Evolutionary conservation across 2,113 vertebrate species (phyloP).

Genomic region (Etheostoma cragini): DNA sequence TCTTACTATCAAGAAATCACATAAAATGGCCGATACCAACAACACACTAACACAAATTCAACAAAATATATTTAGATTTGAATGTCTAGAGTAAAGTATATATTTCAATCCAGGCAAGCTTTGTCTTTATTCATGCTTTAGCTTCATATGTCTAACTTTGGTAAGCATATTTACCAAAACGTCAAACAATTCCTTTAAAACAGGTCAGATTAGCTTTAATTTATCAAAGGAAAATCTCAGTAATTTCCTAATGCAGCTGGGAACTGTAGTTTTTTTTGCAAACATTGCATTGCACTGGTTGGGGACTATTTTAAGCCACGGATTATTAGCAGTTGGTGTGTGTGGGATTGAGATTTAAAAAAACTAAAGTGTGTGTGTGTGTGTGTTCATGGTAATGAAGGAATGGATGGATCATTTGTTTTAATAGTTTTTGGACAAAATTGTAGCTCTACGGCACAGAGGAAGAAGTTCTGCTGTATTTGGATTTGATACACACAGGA

Average conservation of each 20-base stretch:
- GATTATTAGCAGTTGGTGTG: neutral
- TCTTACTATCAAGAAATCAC: constrained; percentile 17
- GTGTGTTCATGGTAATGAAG: neutral
- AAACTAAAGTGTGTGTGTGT: neutral
- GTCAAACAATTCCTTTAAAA: neutral
- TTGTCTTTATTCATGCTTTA: neutral
- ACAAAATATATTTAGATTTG: no score
- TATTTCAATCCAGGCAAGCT: no score
- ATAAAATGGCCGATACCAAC: constrained; percentile 14
- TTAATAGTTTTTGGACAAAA: neutral
- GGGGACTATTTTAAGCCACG: neutral
- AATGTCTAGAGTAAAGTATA: no score
- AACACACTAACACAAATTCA: neutral
- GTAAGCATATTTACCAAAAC: neutral
- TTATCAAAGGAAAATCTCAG: neutral
- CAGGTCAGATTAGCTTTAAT: neutral
- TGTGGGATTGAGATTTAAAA: neutral
- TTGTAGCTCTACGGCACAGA: neutral
- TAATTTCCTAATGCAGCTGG: neutral
- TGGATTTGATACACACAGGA: neutral
- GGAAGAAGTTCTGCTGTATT: neutral
- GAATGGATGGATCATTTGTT: neutral
- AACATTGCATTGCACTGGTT: neutral
- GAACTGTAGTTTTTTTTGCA: neutral
- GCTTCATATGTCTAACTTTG: neutral